Percentiles rank a stretch among this genome's conserved stretches.
Evolutionary conservation across 2,113 vertebrate genomes (phyloP).

Genomic region (Phylloscopus trochilus): DNA sequence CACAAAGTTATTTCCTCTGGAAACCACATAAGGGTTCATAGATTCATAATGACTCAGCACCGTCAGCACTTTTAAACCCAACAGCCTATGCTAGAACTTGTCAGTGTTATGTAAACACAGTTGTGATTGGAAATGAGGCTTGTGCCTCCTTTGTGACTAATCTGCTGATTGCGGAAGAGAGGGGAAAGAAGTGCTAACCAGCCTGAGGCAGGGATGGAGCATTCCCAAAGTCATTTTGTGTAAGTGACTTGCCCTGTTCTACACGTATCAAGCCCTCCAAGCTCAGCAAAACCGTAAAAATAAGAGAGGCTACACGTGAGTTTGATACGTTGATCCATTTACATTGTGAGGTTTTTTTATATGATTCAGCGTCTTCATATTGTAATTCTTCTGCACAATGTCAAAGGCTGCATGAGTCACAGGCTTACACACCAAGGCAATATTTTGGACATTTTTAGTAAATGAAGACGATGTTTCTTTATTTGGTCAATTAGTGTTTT

Average conservation of each 20-base stretch:
- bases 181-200: not conserved
- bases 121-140: not conserved
- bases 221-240: not conserved
- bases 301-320: not conserved
- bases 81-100: not conserved
- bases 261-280: not conserved
- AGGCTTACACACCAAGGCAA: not conserved
- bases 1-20: not conserved
- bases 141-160: not conserved
- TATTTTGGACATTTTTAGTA: not conserved
- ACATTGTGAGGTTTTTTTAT: not conserved
- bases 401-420: not conserved
- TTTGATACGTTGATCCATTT: not conserved
- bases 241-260: not conserved
- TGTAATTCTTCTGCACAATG: not conserved
- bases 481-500: not conserved
- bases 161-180: not conserved
- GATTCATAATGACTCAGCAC: conserved; percentile 69
- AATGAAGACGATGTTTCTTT: not conserved
- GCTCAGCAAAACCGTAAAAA: not conserved
- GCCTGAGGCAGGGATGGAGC: not conserved
- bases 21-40: not conserved
- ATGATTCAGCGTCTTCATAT: not conserved
- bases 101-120: conserved; percentile 5
- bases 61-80: not conserved